Percentiles rank a stretch among this genome's conserved stretches.
Conservation (phyloP, 2,888 invertebrate species). For the Piscicola geometra region DNA sequence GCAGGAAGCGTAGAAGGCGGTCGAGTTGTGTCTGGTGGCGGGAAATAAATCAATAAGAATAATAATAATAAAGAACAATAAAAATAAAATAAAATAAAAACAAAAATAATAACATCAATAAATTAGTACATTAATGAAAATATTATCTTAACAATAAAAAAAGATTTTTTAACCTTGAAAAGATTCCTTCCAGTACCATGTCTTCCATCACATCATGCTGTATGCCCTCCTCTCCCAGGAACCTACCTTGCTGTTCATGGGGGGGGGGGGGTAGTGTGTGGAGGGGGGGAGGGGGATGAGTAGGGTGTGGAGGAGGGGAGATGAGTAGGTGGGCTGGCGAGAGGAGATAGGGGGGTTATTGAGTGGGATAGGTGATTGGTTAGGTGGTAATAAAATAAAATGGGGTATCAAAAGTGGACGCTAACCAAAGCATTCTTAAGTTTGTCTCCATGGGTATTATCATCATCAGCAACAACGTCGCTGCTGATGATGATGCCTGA, state of each 20-base stretch:
- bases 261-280: neutral
- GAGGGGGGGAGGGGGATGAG: neutral
- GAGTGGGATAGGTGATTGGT: neutral
- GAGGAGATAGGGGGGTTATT: neutral
- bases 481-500: neutral
- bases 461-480: neutral
- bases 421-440: neutral
- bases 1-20: neutral
- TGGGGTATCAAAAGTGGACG: neutral
- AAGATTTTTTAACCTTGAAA: neutral
- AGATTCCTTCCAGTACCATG: neutral
- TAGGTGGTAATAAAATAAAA: neutral
- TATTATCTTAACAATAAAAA: neutral
- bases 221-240: neutral
- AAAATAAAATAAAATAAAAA: neutral
- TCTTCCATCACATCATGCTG: constrained; percentile 4
- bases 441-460: neutral
- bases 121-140: neutral
- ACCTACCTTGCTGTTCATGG: neutral
- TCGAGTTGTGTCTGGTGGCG: neutral
- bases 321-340: neutral
- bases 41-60: no score
- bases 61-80: neutral
- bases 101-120: neutral
- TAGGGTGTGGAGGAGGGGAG: neutral